phyloP scores from a whole-genome alignment of 2,888 invertebrate species.

The Heterodera filipjevi region DNA sequence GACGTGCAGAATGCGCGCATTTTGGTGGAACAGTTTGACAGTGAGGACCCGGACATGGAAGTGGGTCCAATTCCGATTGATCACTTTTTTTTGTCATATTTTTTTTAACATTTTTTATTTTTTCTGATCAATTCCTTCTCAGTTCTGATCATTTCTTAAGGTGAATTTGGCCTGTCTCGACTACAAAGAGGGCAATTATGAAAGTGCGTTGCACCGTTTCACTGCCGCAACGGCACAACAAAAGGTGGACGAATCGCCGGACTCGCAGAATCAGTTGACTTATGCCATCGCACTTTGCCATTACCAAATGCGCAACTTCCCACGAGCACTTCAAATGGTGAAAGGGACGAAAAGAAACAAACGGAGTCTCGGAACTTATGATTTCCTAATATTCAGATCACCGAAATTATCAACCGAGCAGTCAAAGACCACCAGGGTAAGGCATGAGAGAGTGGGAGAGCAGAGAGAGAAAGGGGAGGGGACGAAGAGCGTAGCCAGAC shows the following conservation, averaged over 20 bases:
- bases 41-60: constrained; percentile 88
- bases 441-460: background rate
- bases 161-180: constrained; percentile 87
- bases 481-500: background rate
- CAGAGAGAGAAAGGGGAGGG: background rate
- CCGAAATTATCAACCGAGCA: constrained; percentile 90
- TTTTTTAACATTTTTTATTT: background rate
- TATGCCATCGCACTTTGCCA: constrained; percentile 95
- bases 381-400: constrained; percentile 70
- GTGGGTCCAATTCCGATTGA: constrained; percentile 68
- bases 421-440: constrained; percentile 84
- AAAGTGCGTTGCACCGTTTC: constrained; percentile 89
- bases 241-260: constrained; percentile 25
- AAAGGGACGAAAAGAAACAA: background rate
- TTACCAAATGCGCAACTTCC: constrained; percentile 89
- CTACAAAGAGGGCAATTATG: constrained; percentile 87
- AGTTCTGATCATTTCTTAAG: background rate
- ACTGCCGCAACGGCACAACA: constrained; percentile 71
- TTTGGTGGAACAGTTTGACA: constrained; percentile 82
- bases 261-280: constrained; percentile 73
- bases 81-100: background rate
- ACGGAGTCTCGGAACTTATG: background rate
- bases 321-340: constrained; percentile 80
- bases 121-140: too few species aligned
- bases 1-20: constrained; percentile 86